phyloP scores from a whole-genome alignment of 2,797 vertebrate genomes.

The Hafferia zeledoni region DNA sequence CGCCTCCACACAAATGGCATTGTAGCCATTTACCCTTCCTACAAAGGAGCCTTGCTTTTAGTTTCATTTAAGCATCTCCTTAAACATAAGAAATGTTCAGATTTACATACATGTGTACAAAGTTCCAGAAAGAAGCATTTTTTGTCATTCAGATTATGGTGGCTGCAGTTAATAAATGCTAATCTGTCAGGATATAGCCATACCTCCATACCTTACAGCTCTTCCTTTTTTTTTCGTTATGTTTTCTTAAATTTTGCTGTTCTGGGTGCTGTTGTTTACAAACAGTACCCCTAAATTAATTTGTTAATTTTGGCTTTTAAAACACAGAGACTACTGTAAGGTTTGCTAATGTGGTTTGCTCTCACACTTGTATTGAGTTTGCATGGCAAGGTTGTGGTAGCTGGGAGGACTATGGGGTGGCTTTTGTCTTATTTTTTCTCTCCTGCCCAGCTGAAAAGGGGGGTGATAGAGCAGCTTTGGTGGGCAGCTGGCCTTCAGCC shows the following conservation, averaged over 20 bases:
- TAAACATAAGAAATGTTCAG: neutral
- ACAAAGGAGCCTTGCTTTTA: neutral
- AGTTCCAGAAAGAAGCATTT: neutral
- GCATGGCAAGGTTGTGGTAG: neutral
- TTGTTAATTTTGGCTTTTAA: neutral
- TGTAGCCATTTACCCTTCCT: neutral
- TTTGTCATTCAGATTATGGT: neutral
- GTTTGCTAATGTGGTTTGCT: neutral
- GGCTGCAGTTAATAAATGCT: neutral
- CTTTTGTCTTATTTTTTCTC: neutral
- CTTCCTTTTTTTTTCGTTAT: neutral
- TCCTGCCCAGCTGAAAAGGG: neutral
- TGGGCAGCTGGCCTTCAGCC: neutral
- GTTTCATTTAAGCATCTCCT: neutral
- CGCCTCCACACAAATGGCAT: neutral
- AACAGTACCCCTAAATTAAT: neutral
- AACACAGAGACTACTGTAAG: neutral
- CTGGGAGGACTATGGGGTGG: neutral
- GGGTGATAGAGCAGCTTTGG: neutral
- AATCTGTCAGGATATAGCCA: neutral
- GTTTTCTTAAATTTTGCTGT: neutral
- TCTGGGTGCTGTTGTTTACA: neutral
- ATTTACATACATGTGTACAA: fast-evolving
- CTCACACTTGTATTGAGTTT: neutral
- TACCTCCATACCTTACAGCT: neutral